Evolutionary conservation across 2,113 vertebrate species (phyloP).

Genomic region (Equus quagga): DNA sequence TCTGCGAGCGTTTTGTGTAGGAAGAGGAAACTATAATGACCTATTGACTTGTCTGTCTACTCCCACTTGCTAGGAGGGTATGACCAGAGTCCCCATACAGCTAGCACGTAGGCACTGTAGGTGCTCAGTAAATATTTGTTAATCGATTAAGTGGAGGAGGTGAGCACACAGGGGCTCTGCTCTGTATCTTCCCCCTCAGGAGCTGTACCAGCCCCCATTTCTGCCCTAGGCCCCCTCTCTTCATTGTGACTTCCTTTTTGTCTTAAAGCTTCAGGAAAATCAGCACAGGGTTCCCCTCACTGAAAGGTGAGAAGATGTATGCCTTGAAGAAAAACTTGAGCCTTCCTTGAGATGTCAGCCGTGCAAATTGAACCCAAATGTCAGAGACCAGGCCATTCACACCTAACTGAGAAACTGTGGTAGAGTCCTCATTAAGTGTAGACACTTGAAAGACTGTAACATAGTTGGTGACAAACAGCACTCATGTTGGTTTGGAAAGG

Average conservation of each 20-base stretch:
- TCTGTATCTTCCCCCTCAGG: background rate
- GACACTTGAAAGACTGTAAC: background rate
- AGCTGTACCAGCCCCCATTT: background rate
- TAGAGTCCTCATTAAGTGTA: background rate
- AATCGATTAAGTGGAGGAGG: background rate
- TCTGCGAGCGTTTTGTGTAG: background rate
- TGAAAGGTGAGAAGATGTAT: background rate
- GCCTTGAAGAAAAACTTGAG: background rate
- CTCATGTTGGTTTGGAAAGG: background rate
- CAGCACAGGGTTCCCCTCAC: background rate
- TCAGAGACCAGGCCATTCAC: background rate
- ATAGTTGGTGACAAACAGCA: background rate
- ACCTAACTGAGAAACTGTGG: background rate
- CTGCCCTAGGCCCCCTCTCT: background rate
- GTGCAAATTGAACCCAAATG: background rate
- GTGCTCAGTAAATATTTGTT: background rate
- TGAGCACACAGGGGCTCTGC: background rate
- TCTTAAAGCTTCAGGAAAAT: slow-evolving; percentile 12
- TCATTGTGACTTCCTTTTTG: background rate
- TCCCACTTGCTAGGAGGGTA: background rate
- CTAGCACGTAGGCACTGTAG: background rate
- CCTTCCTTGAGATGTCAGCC: background rate
- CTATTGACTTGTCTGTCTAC: background rate
- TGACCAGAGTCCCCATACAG: background rate
- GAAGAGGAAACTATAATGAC: slow-evolving; percentile 12